phyloP scores from a whole-genome alignment of 2,888 invertebrate genomes.

The Meandrusa payeni region DNA sequence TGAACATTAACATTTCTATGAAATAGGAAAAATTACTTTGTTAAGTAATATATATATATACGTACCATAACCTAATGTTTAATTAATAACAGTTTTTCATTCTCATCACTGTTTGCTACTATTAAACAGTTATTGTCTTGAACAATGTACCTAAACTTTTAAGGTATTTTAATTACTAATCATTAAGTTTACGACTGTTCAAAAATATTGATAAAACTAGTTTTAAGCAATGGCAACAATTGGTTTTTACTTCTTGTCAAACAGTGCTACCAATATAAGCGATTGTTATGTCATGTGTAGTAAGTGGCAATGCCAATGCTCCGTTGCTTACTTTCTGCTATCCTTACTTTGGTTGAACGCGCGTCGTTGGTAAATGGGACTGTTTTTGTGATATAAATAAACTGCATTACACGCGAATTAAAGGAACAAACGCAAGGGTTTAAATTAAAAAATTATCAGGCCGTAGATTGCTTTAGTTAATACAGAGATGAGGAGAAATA shows the following conservation, averaged over 20 bases:
- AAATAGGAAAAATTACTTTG: too few relatives aligned
- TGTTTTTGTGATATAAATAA: conserved; percentile 57
- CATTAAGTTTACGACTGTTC: too few relatives aligned
- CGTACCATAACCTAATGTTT: too few relatives aligned
- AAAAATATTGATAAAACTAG: too few relatives aligned
- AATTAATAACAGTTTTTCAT: too few relatives aligned
- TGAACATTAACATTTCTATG: too few relatives aligned
- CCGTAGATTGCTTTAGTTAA: conserved; percentile 43
- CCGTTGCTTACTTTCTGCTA: conserved; percentile 67
- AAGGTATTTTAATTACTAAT: background rate
- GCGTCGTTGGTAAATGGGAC: conserved; percentile 65
- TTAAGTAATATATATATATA: too few relatives aligned
- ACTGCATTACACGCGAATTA: conserved; percentile 40
- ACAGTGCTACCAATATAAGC: conserved; percentile 48
- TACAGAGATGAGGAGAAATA: conserved; percentile 52
- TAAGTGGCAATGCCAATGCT: conserved; percentile 35
- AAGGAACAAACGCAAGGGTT: conserved; percentile 49
- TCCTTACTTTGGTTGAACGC: conserved; percentile 64
- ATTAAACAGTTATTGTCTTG: too few relatives aligned
- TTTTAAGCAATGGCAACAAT: conserved; percentile 41
- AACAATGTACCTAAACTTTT: too few relatives aligned
- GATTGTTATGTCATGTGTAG: conserved; percentile 60
- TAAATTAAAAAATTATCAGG: conserved; percentile 43
- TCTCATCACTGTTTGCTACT: too few relatives aligned
- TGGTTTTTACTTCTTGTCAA: conserved; percentile 28